phyloP scores from a whole-genome alignment of 1,140 invertebrate genomes.

The Cydia amplana region DNA sequence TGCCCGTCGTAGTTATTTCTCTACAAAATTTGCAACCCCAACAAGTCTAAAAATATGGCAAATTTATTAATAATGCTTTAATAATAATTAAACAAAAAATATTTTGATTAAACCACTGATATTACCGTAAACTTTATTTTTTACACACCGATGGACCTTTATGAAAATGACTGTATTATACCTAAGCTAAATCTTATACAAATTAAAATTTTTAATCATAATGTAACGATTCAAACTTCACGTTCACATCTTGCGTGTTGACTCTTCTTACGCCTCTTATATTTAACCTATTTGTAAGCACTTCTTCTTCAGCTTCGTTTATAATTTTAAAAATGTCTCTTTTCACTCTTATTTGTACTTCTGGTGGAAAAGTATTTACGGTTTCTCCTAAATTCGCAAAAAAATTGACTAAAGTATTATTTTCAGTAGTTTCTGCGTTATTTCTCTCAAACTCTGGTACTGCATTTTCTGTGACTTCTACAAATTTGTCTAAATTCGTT shows the following conservation, averaged over 20 bases:
- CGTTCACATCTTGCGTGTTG: not conserved
- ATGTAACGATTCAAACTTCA: not conserved
- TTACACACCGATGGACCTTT: too few relatives aligned
- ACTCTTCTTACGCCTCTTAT: not conserved
- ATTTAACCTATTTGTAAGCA: not conserved
- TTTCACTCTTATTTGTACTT: constrained; percentile 7
- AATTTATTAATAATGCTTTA: too few relatives aligned
- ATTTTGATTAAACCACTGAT: too few relatives aligned
- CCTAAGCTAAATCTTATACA: too few relatives aligned
- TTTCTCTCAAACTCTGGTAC: not conserved
- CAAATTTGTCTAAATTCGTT: not conserved
- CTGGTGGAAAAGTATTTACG: not conserved
- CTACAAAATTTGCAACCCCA: too few relatives aligned
- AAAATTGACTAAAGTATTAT: not conserved
- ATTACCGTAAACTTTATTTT: too few relatives aligned
- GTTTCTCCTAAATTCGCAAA: constrained; percentile 25
- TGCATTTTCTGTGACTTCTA: not conserved
- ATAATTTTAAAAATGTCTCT: constrained; percentile 24
- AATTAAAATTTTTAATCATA: not conserved
- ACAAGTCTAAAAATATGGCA: too few relatives aligned
- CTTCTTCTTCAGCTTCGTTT: constrained; percentile 19
- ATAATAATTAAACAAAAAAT: too few relatives aligned
- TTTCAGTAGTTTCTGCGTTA: not conserved
- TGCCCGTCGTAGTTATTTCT: too few relatives aligned
- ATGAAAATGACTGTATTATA: too few relatives aligned